Evolutionary conservation across 2,797 vertebrate genomes (phyloP).

Genomic region (Chrosomus eos): DNA sequence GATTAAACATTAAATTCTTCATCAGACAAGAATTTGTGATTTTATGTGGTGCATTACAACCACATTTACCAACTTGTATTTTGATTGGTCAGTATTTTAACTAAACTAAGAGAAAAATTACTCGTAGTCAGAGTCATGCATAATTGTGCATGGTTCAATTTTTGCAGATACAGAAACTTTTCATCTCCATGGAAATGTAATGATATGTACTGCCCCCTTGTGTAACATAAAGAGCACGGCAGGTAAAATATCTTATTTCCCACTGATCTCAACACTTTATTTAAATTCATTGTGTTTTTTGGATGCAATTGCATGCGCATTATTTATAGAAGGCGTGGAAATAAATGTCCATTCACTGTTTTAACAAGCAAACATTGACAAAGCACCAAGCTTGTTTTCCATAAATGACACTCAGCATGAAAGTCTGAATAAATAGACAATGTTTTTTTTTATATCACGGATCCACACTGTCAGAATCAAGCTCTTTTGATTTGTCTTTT

Average conservation of each 20-base stretch:
- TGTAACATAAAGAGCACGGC: not conserved
- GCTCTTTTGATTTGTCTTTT: constrained; percentile 67
- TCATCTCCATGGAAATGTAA: not conserved
- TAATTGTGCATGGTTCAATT: no score
- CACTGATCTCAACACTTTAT: not conserved
- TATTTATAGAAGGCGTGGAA: not conserved
- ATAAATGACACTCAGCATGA: not conserved
- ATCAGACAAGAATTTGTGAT: not conserved
- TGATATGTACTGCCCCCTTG: not conserved
- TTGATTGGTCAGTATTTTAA: not conserved
- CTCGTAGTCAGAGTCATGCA: not conserved
- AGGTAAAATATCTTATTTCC: not conserved
- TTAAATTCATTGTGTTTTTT: not conserved
- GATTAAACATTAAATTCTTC: not conserved
- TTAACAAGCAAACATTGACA: not conserved
- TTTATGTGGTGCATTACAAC: not conserved
- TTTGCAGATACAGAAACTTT: not conserved
- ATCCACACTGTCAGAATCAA: constrained; percentile 56
- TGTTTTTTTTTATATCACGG: not conserved
- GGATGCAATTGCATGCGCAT: not conserved
- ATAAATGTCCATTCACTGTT: not conserved
- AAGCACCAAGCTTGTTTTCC: constrained; percentile 3
- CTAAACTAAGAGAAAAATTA: not conserved
- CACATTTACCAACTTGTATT: not conserved
- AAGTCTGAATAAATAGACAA: not conserved